These are phyloP conservation scores for Laticauda colubrina DNA, from an alignment of 2,113 vertebrate species.

Conservation along the genomic window DNA sequence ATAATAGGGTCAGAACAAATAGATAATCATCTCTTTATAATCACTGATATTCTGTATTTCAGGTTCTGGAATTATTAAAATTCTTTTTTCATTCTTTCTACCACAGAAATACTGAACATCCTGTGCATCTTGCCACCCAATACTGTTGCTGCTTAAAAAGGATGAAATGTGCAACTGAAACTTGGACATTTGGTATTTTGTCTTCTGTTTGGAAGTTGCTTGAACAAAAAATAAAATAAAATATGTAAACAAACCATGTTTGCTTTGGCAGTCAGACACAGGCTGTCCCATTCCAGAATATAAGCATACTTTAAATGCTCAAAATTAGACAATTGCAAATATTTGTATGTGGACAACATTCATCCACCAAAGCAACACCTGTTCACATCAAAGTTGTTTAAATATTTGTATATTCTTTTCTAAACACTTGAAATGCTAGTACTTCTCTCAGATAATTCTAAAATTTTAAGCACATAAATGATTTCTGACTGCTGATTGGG, in stretches of 20 bases:
- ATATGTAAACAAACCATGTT: background rate
- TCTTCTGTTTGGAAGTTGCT: background rate
- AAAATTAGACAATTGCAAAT: conserved; percentile 21
- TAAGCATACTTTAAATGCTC: conserved; percentile 9
- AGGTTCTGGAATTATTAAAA: background rate
- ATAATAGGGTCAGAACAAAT: background rate
- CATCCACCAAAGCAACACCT: background rate
- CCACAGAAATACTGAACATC: background rate
- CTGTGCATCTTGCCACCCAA: background rate
- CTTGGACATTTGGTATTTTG: background rate
- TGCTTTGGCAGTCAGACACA: background rate
- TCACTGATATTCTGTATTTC: background rate
- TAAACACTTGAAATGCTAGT: background rate
- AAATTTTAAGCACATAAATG: background rate
- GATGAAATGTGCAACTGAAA: background rate
- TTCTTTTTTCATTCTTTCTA: background rate
- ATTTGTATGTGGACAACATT: conserved; percentile 3
- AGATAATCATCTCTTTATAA: background rate
- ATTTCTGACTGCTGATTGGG: background rate
- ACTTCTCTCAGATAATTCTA: background rate
- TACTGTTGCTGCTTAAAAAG: background rate
- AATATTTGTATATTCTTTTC: conserved; percentile 7
- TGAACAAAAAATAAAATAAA: background rate
- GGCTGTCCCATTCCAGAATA: background rate
- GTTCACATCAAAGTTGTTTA: conserved; percentile 1